phyloP scores from a whole-genome alignment of 2,113 vertebrate species.

The Austrofundulus limnaeus region DNA sequence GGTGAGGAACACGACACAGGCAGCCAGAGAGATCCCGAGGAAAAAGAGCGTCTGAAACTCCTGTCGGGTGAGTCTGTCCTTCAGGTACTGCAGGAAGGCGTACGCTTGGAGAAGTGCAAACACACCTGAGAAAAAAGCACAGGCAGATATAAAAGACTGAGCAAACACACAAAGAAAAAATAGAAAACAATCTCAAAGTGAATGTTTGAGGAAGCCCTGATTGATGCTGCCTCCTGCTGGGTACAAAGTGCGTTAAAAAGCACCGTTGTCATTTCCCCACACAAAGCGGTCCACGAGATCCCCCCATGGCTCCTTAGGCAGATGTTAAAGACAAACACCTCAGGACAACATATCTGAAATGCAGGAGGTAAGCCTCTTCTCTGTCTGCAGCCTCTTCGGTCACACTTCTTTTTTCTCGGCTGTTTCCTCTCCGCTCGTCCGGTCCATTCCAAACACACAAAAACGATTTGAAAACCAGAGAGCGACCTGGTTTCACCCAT shows the following conservation, averaged over 20 bases:
- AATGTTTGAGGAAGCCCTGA: slow-evolving; percentile 44
- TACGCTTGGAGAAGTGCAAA: slow-evolving; percentile 95
- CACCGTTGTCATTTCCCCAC: slow-evolving; percentile 5
- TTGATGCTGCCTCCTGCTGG: slow-evolving; percentile 35
- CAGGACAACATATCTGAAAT: slow-evolving; percentile 39
- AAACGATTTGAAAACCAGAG: slow-evolving; percentile 5
- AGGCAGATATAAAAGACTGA: slow-evolving; percentile 35
- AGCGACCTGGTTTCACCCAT: background rate
- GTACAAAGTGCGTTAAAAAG: slow-evolving; percentile 30
- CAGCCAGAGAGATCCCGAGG: slow-evolving; percentile 89
- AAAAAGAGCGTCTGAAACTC: slow-evolving; percentile 96
- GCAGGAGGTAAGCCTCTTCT: slow-evolving; percentile 17
- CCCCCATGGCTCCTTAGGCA: slow-evolving; percentile 29
- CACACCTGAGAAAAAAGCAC: slow-evolving; percentile 81
- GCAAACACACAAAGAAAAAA: slow-evolving; percentile 29
- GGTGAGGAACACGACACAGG: slow-evolving; percentile 89
- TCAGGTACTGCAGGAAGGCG: slow-evolving; percentile 92
- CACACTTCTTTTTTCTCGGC: slow-evolving; percentile 15
- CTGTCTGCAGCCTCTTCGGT: slow-evolving; percentile 9
- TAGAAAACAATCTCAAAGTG: too few species aligned
- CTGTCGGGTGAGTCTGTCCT: slow-evolving; percentile 91
- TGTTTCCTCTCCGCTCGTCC: slow-evolving; percentile 21
- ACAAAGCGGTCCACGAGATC: slow-evolving; percentile 17
- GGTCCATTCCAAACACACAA: slow-evolving; percentile 5
- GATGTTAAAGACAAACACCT: slow-evolving; percentile 47